Percentiles rank a stretch among this genome's conserved stretches.
Conservation (phyloP, 1,140 invertebrate genomes). For the Eueides isabella region DNA sequence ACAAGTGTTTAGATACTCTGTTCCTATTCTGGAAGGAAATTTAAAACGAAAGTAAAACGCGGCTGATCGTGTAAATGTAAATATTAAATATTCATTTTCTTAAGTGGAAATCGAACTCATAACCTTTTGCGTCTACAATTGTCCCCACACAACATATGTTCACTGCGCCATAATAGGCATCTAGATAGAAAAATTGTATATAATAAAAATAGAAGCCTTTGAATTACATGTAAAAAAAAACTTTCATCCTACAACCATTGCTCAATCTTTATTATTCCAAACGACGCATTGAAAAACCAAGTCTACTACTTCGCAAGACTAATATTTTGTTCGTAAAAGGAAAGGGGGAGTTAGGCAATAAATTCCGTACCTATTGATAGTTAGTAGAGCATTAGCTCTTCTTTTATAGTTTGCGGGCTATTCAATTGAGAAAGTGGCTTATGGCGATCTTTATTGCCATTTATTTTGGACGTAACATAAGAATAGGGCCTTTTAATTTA, state of each 20-base stretch:
- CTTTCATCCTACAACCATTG: neutral
- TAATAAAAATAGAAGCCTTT: no score
- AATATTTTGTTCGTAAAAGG: constrained; percentile 72
- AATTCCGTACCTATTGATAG: constrained; percentile 74
- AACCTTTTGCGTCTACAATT: no score
- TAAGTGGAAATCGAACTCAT: no score
- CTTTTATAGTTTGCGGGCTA: constrained; percentile 65
- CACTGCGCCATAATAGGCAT: no score
- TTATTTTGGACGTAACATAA: constrained; percentile 31
- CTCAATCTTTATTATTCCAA: constrained; percentile 40
- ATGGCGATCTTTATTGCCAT: constrained; percentile 46
- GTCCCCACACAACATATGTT: no score
- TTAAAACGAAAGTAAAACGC: no score
- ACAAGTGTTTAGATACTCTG: no score
- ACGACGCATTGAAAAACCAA: constrained; percentile 66
- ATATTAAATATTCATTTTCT: no score
- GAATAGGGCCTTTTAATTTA: constrained; percentile 3
- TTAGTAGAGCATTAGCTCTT: constrained; percentile 76
- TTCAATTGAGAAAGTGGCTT: constrained; percentile 70
- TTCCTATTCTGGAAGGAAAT: no score
- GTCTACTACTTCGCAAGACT: constrained; percentile 67
- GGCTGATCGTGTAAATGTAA: no score
- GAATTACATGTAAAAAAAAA: no score
- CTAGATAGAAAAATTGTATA: no score
- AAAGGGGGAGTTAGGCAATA: constrained; percentile 62